phyloP scores from a whole-genome alignment of 2,888 invertebrate species.

The Spicauda simplicius region DNA sequence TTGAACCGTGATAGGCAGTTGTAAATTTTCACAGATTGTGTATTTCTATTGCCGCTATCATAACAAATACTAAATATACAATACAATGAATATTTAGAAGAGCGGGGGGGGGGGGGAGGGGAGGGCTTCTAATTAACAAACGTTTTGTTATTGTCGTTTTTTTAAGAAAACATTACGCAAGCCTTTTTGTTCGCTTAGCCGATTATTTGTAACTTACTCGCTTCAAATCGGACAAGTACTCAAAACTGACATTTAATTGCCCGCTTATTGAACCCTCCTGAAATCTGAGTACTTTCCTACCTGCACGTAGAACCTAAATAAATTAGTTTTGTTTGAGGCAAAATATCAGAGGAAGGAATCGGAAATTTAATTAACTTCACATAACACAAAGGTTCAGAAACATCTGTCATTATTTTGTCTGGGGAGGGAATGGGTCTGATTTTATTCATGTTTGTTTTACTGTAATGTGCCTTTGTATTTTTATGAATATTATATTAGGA shows the following conservation, averaged over 20 bases:
- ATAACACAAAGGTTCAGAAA: conserved; percentile 24
- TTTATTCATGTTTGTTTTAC: conserved; percentile 12
- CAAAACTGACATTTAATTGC: conserved; percentile 29
- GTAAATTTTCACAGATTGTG: too few relatives aligned
- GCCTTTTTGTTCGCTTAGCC: too few relatives aligned
- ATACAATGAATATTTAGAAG: too few relatives aligned
- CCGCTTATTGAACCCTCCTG: conserved; percentile 16
- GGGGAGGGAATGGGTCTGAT: neutral
- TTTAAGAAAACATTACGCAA: too few relatives aligned
- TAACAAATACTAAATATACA: too few relatives aligned
- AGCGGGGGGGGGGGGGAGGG: too few relatives aligned
- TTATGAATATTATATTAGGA: neutral
- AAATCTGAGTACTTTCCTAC: conserved; percentile 27
- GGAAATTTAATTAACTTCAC: conserved; percentile 36
- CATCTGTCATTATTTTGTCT: conserved; percentile 29
- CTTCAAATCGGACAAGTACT: neutral
- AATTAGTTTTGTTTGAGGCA: conserved; percentile 30
- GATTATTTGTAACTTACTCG: neutral
- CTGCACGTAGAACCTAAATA: conserved; percentile 16
- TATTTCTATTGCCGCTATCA: too few relatives aligned
- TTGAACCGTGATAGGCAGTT: too few relatives aligned
- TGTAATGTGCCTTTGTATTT: neutral
- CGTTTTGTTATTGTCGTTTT: too few relatives aligned
- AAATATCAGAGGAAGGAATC: conserved; percentile 24
- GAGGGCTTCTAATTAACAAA: too few relatives aligned